phyloP scores from a whole-genome alignment of 2,888 invertebrate species.

The Sabatieria punctata region DNA sequence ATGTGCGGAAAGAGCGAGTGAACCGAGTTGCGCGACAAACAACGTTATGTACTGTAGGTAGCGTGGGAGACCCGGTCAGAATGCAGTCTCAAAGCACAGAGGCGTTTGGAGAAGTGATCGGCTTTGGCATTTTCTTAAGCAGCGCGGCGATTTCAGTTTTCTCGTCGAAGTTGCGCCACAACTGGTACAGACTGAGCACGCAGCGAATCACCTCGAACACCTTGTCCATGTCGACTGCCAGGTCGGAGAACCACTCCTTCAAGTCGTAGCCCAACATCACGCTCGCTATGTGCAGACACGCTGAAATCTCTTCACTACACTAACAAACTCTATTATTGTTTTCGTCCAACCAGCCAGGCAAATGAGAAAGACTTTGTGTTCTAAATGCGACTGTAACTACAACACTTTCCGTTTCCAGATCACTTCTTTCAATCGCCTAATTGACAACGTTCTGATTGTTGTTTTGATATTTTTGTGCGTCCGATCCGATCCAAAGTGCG shows the following conservation, averaged over 20 bases:
- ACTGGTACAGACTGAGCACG: slow-evolving; percentile 76
- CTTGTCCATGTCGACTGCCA: slow-evolving; percentile 92
- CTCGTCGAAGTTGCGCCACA: slow-evolving; percentile 94
- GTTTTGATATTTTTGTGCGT: too few relatives aligned
- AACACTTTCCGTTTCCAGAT: not conserved
- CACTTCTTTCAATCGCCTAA: too few relatives aligned
- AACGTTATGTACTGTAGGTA: too few relatives aligned
- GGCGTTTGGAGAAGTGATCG: too few relatives aligned
- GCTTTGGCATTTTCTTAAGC: slow-evolving; percentile 39
- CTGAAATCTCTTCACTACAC: slow-evolving; percentile 35
- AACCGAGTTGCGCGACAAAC: too few relatives aligned
- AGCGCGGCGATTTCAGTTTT: slow-evolving; percentile 38
- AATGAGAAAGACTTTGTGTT: not conserved
- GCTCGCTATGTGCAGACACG: slow-evolving; percentile 87
- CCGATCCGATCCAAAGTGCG: too few relatives aligned
- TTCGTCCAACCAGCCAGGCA: not conserved
- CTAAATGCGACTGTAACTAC: not conserved
- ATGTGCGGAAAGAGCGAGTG: too few relatives aligned
- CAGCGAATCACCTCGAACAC: slow-evolving; percentile 88
- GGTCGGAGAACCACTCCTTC: slow-evolving; percentile 91
- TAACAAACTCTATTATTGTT: not conserved
- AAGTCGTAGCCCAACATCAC: slow-evolving; percentile 63
- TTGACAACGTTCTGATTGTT: too few relatives aligned
- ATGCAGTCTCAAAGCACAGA: too few relatives aligned
- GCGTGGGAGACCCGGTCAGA: too few relatives aligned